Conservation (phyloP, 2,888 invertebrate genomes). For the Orchestes rusci region DNA sequence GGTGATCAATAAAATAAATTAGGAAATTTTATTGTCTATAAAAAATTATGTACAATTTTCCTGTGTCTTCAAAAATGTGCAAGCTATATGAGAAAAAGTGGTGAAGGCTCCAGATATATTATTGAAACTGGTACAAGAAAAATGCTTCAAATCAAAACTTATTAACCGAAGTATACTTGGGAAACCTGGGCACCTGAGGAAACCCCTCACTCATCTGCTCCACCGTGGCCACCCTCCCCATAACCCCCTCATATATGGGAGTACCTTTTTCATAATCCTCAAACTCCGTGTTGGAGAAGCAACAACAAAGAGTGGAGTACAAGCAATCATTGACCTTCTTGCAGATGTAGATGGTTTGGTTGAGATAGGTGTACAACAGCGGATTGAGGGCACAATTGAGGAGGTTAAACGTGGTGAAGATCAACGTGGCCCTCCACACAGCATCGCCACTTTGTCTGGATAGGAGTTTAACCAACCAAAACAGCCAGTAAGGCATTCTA, state of each 20-base stretch:
- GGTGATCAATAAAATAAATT: too few relatives aligned
- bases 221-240: constrained; percentile 7
- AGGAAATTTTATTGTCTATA: too few relatives aligned
- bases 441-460: constrained; percentile 29
- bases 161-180: constrained; percentile 15
- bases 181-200: constrained; percentile 17
- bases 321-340: constrained; percentile 35
- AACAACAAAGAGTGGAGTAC: constrained; percentile 39
- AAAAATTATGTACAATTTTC: too few relatives aligned
- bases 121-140: too few relatives aligned
- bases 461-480: constrained; percentile 44
- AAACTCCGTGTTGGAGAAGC: constrained; percentile 39
- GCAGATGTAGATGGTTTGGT: constrained; percentile 43
- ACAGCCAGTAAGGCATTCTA: constrained; percentile 49
- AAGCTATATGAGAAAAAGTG: too few relatives aligned
- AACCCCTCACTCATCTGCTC: constrained; percentile 4
- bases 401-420: constrained; percentile 48
- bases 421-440: constrained; percentile 46
- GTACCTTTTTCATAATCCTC: constrained; percentile 37
- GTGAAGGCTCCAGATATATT: too few relatives aligned
- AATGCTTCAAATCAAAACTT: constrained; percentile 14
- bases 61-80: too few relatives aligned
- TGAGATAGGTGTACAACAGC: constrained; percentile 53
- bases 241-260: constrained; percentile 12
- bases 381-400: constrained; percentile 53